Evolutionary conservation across 2,888 invertebrate species (phyloP), one percentile per base, ranked within the genome.

Genomic region (Suillia variegata): DNA sequence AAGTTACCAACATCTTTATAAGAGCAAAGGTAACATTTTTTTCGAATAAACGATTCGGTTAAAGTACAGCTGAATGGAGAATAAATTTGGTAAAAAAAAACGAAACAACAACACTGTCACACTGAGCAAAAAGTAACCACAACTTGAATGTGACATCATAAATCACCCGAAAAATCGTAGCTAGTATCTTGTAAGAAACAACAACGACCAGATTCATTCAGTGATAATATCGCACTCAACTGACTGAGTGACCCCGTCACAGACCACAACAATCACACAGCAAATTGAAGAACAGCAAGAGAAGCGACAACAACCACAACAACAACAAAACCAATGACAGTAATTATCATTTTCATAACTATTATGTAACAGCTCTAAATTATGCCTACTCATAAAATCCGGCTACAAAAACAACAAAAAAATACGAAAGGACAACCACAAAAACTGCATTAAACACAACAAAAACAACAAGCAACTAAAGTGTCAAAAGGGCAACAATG

Each of bases 401-500:
- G n/a, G n/a, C n/a, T n/a, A n/a, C n/a, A n/a, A n/a, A n/a, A n/a
- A n/a, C n/a, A n/a, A 17, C 51, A 54, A 56, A 63, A 63, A 60
- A 15, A 50, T 53, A 58, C 59, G 53, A 55, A 64, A 64, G 21
- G 61, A 63, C 64, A 64, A 61, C 62, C 61, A 54, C 57, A 59
- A 58, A 52, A 42, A 53, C 38, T 50, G 49, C 61, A 31, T 10
- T 59, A 38, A n/a, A 8, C 31, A 26, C 26, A 51, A 21, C 52
- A 52, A 47, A 38, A 51, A 50, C 57, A 45, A 17, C 21, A 54
- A 68, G 68, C 65, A 49, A 15, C n/a, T n/a, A 47, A 69, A 50
- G 65, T 70, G 70, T 67, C 65, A 65, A 69, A 65, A 71, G 63
- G 65, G 63, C 71, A 62, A 73, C 70, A 73, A 73, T 73, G 73